These are phyloP conservation scores for Digitonthophagus gazella DNA, from an alignment of 2,888 invertebrate species.

Conservation along the genomic window DNA sequence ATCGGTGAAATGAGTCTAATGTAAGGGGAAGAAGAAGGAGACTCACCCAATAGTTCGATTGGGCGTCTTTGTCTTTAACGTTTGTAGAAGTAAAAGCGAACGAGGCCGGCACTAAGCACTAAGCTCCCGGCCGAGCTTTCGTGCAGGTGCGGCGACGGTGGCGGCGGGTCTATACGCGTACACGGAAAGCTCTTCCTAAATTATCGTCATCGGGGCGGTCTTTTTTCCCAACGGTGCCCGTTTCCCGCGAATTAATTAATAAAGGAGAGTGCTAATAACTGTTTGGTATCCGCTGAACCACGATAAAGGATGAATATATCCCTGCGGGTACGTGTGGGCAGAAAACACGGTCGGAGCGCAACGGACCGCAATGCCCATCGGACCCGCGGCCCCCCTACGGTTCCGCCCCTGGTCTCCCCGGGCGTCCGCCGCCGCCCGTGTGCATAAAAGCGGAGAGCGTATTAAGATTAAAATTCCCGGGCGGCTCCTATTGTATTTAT, in stretches of 20 bases:
- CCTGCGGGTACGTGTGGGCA: slow-evolving; percentile 29
- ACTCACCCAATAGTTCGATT: too few species aligned
- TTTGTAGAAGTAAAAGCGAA: too few species aligned
- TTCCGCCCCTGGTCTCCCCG: background rate
- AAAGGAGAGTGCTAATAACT: slow-evolving; percentile 29
- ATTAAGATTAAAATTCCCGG: slow-evolving; percentile 28
- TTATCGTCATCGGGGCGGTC: slow-evolving; percentile 15
- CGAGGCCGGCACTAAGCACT: too few species aligned
- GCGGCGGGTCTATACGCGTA: background rate
- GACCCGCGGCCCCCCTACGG: slow-evolving; percentile 20
- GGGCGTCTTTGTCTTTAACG: too few species aligned
- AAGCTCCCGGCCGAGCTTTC: too few species aligned
- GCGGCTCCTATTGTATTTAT: slow-evolving; percentile 27
- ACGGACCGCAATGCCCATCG: slow-evolving; percentile 30
- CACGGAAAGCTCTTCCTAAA: slow-evolving; percentile 10
- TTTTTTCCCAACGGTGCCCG: slow-evolving; percentile 21
- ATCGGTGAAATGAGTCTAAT: too few species aligned
- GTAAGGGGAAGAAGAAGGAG: too few species aligned
- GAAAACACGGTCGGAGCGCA: slow-evolving; percentile 29
- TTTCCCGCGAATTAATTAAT: slow-evolving; percentile 25
- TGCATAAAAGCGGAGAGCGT: slow-evolving; percentile 27
- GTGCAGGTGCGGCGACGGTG: background rate
- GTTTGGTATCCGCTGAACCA: slow-evolving; percentile 27
- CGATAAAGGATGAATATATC: slow-evolving; percentile 27
- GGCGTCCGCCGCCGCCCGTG: background rate